phyloP scores from a whole-genome alignment of 1,140 invertebrate species.

The Aplysia californica region DNA sequence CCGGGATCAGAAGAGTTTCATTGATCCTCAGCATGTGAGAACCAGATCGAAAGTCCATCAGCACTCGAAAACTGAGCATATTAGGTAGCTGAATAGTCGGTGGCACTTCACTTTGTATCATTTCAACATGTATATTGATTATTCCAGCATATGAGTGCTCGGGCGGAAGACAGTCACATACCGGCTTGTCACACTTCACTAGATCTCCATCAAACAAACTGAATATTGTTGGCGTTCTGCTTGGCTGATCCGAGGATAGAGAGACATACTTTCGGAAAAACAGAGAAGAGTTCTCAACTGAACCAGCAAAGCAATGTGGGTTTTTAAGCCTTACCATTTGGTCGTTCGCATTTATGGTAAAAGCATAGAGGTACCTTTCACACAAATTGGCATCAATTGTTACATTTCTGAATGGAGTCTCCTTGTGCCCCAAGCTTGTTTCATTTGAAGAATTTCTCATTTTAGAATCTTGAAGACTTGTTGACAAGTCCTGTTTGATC shows the following conservation, averaged over 20 bases:
- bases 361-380: neutral
- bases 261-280: too few species aligned
- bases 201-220: too few species aligned
- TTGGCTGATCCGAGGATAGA: neutral
- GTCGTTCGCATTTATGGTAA: too few species aligned
- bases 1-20: neutral
- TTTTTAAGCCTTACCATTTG: too few species aligned
- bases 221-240: neutral
- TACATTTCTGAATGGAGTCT: too few species aligned
- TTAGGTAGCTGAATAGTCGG: neutral
- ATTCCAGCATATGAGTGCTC: neutral
- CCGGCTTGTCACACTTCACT: too few species aligned
- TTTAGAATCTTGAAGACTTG: too few species aligned
- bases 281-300: too few species aligned
- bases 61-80: neutral
- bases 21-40: neutral
- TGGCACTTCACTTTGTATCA: neutral
- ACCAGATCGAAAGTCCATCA: conserved; percentile 2
- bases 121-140: neutral
- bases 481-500: too few species aligned
- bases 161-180: neutral
- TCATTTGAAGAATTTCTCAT: too few species aligned
- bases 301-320: too few species aligned
- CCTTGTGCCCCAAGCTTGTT: too few species aligned
- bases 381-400: neutral